These are phyloP conservation scores for Macrotus californicus DNA, from an alignment of 2,113 vertebrate genomes.

Conservation along the genomic window DNA sequence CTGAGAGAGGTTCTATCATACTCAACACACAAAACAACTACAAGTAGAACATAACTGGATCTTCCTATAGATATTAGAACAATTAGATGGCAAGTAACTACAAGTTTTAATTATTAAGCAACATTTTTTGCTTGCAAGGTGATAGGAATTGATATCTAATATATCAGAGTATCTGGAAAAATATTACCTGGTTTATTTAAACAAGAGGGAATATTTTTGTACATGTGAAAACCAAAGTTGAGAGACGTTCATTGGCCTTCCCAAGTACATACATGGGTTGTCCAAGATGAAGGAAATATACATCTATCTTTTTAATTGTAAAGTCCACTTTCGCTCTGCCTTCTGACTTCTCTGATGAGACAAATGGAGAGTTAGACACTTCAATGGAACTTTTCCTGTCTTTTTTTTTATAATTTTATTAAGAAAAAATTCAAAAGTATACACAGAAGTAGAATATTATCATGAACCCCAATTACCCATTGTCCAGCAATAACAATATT, in stretches of 20 bases:
- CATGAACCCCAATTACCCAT: neutral
- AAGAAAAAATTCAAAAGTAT: neutral
- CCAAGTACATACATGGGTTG: neutral
- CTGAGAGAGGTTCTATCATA: neutral
- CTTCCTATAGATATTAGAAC: neutral
- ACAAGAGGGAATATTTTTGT: neutral
- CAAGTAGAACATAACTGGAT: neutral
- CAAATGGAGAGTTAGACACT: neutral
- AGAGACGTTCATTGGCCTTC: neutral
- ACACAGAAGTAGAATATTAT: neutral
- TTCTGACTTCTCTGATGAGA: neutral
- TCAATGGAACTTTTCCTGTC: neutral
- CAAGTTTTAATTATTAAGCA: slow-evolving; percentile 30
- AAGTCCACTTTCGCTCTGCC: neutral
- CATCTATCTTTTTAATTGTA: neutral
- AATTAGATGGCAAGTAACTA: neutral
- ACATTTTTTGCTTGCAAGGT: neutral
- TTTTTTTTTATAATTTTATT: neutral
- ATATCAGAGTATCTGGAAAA: neutral
- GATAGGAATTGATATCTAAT: neutral
- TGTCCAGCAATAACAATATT: neutral
- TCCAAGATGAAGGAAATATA: neutral
- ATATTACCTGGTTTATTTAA: neutral
- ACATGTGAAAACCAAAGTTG: neutral
- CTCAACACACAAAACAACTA: neutral